These are phyloP conservation scores for Potamilus streckersoni DNA, from an alignment of 1,140 invertebrate species.

Conservation along the genomic window DNA sequence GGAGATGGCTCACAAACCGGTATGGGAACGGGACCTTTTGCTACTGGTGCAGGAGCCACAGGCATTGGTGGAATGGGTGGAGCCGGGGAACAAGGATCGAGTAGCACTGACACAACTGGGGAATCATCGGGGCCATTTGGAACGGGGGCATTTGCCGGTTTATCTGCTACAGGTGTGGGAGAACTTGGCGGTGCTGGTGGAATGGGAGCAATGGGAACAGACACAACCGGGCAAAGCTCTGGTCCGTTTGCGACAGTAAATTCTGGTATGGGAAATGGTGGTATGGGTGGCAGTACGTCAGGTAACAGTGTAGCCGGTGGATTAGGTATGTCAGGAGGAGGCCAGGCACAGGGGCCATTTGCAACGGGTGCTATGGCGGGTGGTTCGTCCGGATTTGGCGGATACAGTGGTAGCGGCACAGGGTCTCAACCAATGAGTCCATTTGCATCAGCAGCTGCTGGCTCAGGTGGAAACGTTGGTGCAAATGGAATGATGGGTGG, in stretches of 20 bases:
- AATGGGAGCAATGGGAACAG: background rate
- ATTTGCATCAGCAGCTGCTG: constrained; percentile 1
- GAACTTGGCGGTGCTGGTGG: background rate
- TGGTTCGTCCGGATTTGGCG: constrained; percentile 12
- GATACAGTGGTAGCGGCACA: constrained; percentile 15
- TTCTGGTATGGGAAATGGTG: background rate
- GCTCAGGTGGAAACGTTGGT: background rate
- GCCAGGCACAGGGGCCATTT: constrained; percentile 14
- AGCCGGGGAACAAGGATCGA: background rate
- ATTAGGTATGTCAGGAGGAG: background rate
- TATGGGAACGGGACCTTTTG: background rate
- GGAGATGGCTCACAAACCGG: background rate
- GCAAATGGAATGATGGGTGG: background rate
- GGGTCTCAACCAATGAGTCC: constrained; percentile 9
- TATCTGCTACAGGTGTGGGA: constrained; percentile 3
- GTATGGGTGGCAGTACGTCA: background rate
- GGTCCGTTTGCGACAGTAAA: background rate
- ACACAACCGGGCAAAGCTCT: background rate
- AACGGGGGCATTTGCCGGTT: background rate
- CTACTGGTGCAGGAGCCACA: background rate
- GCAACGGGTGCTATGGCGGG: constrained; percentile 4
- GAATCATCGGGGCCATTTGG: constrained; percentile 2
- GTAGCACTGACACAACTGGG: constrained; percentile 1
- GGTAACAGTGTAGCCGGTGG: background rate
- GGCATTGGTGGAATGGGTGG: background rate